These are phyloP conservation scores for Hyperoplus lanceolatus DNA, from an alignment of 2,797 vertebrate species.

Conservation along the genomic window DNA sequence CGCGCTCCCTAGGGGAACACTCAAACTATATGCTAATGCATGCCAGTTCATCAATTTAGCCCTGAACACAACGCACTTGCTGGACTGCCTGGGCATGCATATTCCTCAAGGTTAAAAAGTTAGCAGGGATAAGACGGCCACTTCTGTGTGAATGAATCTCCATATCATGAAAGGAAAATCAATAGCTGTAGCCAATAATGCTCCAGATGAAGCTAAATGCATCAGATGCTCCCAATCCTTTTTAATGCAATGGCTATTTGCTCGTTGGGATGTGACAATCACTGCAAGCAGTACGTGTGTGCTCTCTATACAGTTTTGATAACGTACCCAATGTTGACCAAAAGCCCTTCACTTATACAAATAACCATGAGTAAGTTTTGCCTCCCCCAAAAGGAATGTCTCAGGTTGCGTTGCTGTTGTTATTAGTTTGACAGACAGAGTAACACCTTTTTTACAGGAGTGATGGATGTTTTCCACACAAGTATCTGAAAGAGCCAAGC, in stretches of 20 bases:
- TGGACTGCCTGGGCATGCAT: conserved; percentile 69
- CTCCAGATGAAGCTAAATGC: conserved; percentile 70
- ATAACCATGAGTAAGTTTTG: conserved; percentile 19
- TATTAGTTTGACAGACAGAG: conserved; percentile 34
- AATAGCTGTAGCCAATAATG: conserved; percentile 71
- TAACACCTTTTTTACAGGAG: conserved; percentile 2
- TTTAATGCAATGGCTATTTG: conserved; percentile 50
- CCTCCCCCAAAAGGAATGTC: not conserved
- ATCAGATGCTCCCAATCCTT: conserved; percentile 55
- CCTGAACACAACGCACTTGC: conserved; percentile 58
- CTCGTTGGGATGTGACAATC: conserved; percentile 31
- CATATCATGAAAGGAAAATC: conserved; percentile 79
- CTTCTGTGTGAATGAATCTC: conserved; percentile 75
- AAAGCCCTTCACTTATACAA: conserved; percentile 37
- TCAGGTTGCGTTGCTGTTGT: conserved; percentile 27
- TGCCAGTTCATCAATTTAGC: conserved; percentile 83
- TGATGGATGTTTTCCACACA: conserved; percentile 43
- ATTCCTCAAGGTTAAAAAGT: conserved; percentile 84
- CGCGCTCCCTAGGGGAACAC: conserved; percentile 72
- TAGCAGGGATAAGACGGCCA: conserved; percentile 57
- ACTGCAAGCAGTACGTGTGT: not conserved
- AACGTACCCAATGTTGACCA: conserved; percentile 11
- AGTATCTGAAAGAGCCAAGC: conserved; percentile 24
- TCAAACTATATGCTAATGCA: conserved; percentile 79
- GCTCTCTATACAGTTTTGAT: conserved; percentile 18